phyloP scores from a whole-genome alignment of 2,113 vertebrate genomes.

The Dendrocopos noguchii region DNA sequence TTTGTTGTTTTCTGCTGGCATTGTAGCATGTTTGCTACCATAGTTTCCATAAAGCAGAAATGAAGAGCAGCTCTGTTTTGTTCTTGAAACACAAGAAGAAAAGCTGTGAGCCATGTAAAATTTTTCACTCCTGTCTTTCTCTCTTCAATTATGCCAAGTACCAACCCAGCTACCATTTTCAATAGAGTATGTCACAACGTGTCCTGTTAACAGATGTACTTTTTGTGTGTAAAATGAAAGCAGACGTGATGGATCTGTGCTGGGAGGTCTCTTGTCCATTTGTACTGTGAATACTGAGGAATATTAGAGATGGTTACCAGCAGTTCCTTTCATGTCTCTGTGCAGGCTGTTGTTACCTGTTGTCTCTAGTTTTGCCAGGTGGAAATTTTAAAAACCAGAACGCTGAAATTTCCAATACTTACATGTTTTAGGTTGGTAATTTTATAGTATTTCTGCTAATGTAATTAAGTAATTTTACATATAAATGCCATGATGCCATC shows the following conservation, averaged over 20 bases:
- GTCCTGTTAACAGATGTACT: neutral
- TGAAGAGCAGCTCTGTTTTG: neutral
- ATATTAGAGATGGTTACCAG: neutral
- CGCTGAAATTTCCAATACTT: neutral
- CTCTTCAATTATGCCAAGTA: neutral
- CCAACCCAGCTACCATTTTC: neutral
- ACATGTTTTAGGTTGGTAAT: neutral
- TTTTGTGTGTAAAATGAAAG: neutral
- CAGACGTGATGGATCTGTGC: neutral
- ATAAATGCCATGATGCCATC: neutral
- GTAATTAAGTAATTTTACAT: neutral
- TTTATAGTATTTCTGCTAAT: neutral
- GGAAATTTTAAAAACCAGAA: neutral
- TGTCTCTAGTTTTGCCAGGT: neutral
- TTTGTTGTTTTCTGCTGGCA: constrained; percentile 7
- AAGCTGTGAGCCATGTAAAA: neutral
- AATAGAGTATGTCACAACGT: neutral
- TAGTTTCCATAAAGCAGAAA: neutral
- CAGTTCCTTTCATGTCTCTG: neutral
- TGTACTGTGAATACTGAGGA: neutral
- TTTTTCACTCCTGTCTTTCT: neutral
- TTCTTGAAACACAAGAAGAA: neutral
- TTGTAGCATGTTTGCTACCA: neutral
- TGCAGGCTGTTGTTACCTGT: neutral
- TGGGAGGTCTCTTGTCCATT: neutral